Base-by-base conservation (phyloP, 2,113 vertebrate genomes). In the Acrocephalus kingi region DNA sequence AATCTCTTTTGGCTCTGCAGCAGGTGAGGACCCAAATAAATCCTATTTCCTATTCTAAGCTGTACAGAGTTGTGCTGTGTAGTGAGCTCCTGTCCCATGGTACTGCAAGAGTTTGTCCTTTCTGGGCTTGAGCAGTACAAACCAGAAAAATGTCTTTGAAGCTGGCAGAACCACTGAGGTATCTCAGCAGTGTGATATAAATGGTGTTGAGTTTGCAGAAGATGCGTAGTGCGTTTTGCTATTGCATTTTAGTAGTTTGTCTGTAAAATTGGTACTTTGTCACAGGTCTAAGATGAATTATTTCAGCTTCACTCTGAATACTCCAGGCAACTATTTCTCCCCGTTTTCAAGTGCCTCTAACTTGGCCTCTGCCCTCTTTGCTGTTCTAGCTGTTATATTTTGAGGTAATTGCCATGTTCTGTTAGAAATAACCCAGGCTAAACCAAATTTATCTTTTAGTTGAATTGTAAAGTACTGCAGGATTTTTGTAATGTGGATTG, bases 341-440 rank as follows among this genome's bases (percentile, higher is more conserved):
- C 41, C 3, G 0, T 80, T 95, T 90, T 77, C 80, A 71, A 51
- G 64, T 54, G 77, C 52, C 64, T 84, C 59, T 84, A 6, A 73
- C 68, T 94, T 71, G 91, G 87, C 76, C 55, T 74, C 73, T 93
- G 68, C 87, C 63, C 21, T 43, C 33, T 69, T 77, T 71, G 84
- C 83, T 0, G 0, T 80, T 80, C 28, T 58, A 19, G 76, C 69
- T 67, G 61, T 68, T 91, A 9, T 2, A 48, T 75, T 91, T 84
- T 72, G 89, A 84, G 77, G 46, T 81, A 84, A 94, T 91, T 94
- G 73, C 61, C 15, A 1, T 78, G 69, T 80, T 93, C 61, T 84
- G 52, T 78, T 93, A 67, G 84, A 87, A 87, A 52, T 71, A 95
- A 87, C 55, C 14, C 49, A 46, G 54, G 52, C 64, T 78, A 52